Percentiles rank a stretch among this genome's conserved stretches.
These are phyloP conservation scores for Rambutsinella grinnellia DNA, from an alignment of 2,888 invertebrate species.

Conservation along the genomic window DNA sequence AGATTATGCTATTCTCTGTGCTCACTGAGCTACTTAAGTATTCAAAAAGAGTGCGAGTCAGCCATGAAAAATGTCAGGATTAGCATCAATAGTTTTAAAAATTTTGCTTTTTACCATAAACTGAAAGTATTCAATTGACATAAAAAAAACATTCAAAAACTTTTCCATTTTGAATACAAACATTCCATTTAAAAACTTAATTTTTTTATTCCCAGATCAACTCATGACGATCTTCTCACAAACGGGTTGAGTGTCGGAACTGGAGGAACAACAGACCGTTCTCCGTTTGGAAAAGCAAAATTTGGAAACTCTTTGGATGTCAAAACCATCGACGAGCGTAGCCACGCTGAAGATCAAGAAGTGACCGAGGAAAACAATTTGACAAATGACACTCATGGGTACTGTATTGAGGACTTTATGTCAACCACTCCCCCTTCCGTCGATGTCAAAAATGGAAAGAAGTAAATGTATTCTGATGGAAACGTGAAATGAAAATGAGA, in stretches of 20 bases:
- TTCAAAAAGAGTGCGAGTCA: too few species aligned
- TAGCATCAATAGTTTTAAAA: too few species aligned
- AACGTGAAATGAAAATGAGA: too few species aligned
- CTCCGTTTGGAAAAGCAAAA: slow-evolving; percentile 24
- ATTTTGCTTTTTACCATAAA: too few species aligned
- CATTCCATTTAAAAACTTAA: neutral
- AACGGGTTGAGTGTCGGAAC: slow-evolving; percentile 49
- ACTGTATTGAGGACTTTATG: slow-evolving; percentile 44
- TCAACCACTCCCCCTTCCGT: slow-evolving; percentile 30
- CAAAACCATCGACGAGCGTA: slow-evolving; percentile 22
- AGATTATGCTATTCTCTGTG: too few species aligned
- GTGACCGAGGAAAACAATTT: slow-evolving; percentile 43
- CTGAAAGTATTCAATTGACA: too few species aligned
- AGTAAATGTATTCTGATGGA: too few species aligned
- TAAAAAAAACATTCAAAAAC: neutral
- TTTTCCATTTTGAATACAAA: too few species aligned
- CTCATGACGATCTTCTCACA: slow-evolving; percentile 62
- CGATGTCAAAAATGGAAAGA: neutral
- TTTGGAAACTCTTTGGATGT: slow-evolving; percentile 30
- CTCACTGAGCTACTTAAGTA: too few species aligned
- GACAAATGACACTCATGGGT: slow-evolving; percentile 48
- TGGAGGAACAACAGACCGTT: slow-evolving; percentile 22
- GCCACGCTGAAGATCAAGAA: slow-evolving; percentile 36
- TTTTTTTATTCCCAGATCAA: slow-evolving; percentile 50
- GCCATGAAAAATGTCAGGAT: too few species aligned